A percentile compares a stretch with the other conserved stretches of the same genome.
These are phyloP conservation scores for Lymantria monacha DNA, from an alignment of 2,888 invertebrate species.

Conservation along the genomic window DNA sequence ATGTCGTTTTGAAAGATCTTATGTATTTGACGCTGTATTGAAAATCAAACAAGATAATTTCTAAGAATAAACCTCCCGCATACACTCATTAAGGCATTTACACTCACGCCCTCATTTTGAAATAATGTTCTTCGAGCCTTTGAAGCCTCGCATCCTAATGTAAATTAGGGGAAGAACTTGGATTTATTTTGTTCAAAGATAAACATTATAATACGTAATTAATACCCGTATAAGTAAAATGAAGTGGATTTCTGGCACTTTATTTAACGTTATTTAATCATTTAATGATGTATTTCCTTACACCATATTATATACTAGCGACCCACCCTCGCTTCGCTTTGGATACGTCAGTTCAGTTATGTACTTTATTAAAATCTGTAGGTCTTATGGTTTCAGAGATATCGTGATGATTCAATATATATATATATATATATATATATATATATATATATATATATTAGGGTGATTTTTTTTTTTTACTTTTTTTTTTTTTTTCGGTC, in stretches of 20 bases:
- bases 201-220: conserved; percentile 2
- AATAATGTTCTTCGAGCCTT: conserved; percentile 29
- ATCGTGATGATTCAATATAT: no score
- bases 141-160: conserved; percentile 13
- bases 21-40: conserved; percentile 25
- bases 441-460: no score
- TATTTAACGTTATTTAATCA: background rate
- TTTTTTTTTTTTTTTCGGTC: no score
- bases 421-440: no score
- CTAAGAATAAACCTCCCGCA: conserved; percentile 32
- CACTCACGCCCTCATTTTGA: conserved; percentile 16
- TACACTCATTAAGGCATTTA: conserved; percentile 22
- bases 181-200: conserved; percentile 13
- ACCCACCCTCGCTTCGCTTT: no score
- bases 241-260: background rate
- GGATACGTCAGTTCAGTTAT: no score
- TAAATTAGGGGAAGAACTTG: conserved; percentile 14
- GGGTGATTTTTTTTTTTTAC: no score
- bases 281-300: background rate
- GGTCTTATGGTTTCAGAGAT: no score
- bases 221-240: background rate
- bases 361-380: no score
- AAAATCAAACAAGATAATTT: conserved; percentile 22
- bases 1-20: no score
- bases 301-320: background rate